phyloP scores from a whole-genome alignment of 1,140 invertebrate genomes.

The Neodiprion lecontei region DNA sequence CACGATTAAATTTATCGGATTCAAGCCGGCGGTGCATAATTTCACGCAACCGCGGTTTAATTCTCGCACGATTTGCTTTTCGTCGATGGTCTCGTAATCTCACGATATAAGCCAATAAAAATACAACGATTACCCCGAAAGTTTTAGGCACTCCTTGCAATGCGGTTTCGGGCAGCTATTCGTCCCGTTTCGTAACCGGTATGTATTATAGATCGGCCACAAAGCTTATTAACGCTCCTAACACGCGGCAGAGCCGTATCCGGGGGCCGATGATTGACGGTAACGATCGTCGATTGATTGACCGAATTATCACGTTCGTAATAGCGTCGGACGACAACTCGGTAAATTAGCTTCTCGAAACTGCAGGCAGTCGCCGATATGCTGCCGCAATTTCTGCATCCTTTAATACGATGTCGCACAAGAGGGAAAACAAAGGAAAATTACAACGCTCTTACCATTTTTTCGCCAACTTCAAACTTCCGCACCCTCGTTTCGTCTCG shows the following conservation, averaged over 20 bases:
- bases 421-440: not conserved
- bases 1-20: too few relatives aligned
- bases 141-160: too few relatives aligned
- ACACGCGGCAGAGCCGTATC: not conserved
- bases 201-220: not conserved
- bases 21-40: too few relatives aligned
- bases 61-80: too few relatives aligned
- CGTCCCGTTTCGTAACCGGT: too few relatives aligned
- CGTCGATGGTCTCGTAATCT: too few relatives aligned
- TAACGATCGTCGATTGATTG: constrained; percentile 1
- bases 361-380: not conserved
- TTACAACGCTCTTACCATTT: not conserved
- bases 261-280: not conserved
- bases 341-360: not conserved
- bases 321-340: not conserved
- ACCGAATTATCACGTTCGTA: not conserved
- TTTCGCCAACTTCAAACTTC: not conserved
- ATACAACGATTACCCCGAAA: too few relatives aligned
- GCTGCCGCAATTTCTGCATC: not conserved
- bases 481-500: not conserved
- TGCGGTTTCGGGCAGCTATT: too few relatives aligned
- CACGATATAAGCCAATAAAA: too few relatives aligned
- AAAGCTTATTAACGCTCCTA: not conserved
- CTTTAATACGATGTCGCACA: not conserved
- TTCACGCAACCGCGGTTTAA: too few relatives aligned